Base-by-base conservation (phyloP, 2,888 invertebrate genomes). In the Brachynemurus nebulosus region DNA sequence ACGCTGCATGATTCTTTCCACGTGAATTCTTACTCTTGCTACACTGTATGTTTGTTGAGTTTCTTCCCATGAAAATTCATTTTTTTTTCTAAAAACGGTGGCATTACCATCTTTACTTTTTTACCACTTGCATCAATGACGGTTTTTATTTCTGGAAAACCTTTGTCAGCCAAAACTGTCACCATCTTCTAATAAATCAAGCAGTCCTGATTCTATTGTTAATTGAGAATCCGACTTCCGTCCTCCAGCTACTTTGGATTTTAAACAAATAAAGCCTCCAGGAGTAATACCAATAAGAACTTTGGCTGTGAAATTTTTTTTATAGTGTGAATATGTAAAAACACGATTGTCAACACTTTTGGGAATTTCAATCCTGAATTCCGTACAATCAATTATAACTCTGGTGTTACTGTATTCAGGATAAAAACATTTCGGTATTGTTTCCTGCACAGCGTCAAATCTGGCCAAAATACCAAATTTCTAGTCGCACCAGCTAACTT, bases 221-320 rank as follows among this genome's bases (percentile, higher is more conserved):
- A 50, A 19, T 38, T 48, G 48, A 16, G 47, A 47, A 42, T 50
- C 50, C 9, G 34, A 44, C 39, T 48, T 50, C 37, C 44, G 21
- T 18, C 50, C 50, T 33, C 47, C 48, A 45, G 46, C 47, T 8
- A 46, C 45, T 30, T 44, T 42, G 9, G 49, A 50, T 39, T 40
- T 47, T 12, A 48, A 45, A 16, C 34, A 33, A 35, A 51, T 50
- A 44, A 50, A 48, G 9, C 50, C 50, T 19, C 30, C 35, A 16
- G 50, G 51, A 39, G 47, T 48, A 8, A 48, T 48, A 14, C 49
- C 51, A 30, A 50, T 48, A 4, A 49, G 27, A 42, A 52, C 45
- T 48, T 50, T 52, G 1, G 43, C 49, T 0, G 49, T 49, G 19
- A 49, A 48, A 14, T 25, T 39, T 44, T 48, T 48, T 45, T 49